These are phyloP conservation scores for Villa cingulata DNA, from an alignment of 2,888 invertebrate species.

Conservation along the genomic window DNA sequence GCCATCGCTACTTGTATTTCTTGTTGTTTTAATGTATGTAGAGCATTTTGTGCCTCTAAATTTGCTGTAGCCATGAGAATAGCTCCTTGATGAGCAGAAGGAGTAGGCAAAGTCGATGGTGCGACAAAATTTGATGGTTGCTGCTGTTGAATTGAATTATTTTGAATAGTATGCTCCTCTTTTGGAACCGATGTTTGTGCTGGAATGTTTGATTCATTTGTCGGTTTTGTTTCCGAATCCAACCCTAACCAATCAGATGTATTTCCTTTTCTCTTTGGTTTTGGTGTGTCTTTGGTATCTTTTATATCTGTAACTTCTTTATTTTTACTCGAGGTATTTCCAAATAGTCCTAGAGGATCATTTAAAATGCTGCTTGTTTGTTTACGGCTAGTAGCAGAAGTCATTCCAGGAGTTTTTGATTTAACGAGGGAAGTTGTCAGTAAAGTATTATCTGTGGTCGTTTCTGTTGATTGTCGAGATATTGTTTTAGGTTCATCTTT, in stretches of 20 bases:
- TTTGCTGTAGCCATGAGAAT: constrained; percentile 24
- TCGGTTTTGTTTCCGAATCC: constrained; percentile 10
- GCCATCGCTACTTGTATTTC: constrained; percentile 30
- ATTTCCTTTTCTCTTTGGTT: constrained; percentile 19
- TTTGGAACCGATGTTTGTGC: background rate
- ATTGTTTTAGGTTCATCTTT: constrained; percentile 16
- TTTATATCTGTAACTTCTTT: constrained; percentile 15
- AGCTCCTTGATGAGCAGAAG: constrained; percentile 14
- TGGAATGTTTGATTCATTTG: background rate
- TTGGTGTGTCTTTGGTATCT: constrained; percentile 23
- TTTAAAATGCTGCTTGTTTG: constrained; percentile 23
- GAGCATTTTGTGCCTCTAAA: constrained; percentile 25
- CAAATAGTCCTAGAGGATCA: constrained; percentile 19
- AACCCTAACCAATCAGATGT: constrained; percentile 33
- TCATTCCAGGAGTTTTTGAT: constrained; percentile 31
- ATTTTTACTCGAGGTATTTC: background rate
- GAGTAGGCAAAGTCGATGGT: background rate
- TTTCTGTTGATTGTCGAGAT: constrained; percentile 33
- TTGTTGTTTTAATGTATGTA: constrained; percentile 29
- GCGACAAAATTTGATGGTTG: background rate
- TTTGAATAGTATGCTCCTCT: background rate
- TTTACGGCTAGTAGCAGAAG: constrained; percentile 21
- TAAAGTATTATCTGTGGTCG: constrained; percentile 26
- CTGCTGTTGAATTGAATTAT: background rate
- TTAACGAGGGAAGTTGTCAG: constrained; percentile 18